A percentile compares a stretch with the other conserved stretches of the same genome.
phyloP scores from a whole-genome alignment of 2,888 invertebrate genomes.

The Stenoptilia bipunctidactyla region DNA sequence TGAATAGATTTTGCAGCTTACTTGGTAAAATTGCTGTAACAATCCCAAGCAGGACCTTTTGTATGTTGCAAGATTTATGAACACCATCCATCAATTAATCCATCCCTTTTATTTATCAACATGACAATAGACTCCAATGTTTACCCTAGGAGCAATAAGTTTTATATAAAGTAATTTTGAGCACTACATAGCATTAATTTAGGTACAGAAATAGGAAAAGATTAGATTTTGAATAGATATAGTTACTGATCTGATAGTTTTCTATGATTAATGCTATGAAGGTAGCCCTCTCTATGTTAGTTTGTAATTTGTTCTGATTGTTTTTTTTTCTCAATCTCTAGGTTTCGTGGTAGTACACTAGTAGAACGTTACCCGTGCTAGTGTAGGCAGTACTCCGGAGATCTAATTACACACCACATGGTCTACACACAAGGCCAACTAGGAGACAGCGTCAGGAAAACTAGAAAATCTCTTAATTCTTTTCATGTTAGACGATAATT shows the following conservation, averaged over 20 bases:
- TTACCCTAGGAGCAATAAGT: too few species aligned
- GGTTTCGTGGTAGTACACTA: constrained; percentile 72
- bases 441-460: constrained; percentile 65
- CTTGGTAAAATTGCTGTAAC: too few species aligned
- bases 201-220: constrained; percentile 18
- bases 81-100: background rate
- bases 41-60: too few species aligned
- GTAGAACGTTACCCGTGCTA: constrained; percentile 66
- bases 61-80: too few species aligned
- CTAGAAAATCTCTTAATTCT: constrained; percentile 34
- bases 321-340: constrained; percentile 66
- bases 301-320: constrained; percentile 46
- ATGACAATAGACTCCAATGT: background rate
- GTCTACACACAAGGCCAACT: constrained; percentile 63
- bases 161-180: constrained; percentile 15
- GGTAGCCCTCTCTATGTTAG: constrained; percentile 38
- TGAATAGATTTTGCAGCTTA: too few species aligned
- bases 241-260: constrained; percentile 30
- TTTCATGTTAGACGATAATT: constrained; percentile 47
- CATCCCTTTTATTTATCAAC: background rate
- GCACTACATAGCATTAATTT: constrained; percentile 65
- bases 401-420: constrained; percentile 64
- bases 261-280: constrained; percentile 62
- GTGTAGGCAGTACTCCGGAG: constrained; percentile 72
- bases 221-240: constrained; percentile 28